Conservation (phyloP, 2,113 vertebrate species). For the Mesembrinibis cayennensis region DNA sequence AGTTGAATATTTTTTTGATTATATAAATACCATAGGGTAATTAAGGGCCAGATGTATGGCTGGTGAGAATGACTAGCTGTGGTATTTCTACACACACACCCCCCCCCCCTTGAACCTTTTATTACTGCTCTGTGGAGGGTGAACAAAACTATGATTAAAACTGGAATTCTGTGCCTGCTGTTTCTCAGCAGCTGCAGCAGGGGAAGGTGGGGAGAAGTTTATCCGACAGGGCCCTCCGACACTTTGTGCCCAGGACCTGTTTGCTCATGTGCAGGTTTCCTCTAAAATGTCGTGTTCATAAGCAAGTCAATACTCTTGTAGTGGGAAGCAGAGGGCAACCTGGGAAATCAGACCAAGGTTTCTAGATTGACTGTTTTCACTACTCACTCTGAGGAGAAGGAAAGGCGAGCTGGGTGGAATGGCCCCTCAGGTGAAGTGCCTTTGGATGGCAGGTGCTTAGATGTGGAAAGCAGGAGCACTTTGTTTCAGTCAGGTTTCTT, state of each 20-base stretch:
- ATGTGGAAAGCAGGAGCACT: not conserved
- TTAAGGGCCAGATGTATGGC: constrained; percentile 64
- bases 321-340: not conserved
- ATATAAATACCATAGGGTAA: constrained; percentile 66
- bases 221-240: accelerated
- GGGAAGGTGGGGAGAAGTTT: not conserved
- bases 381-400: not conserved
- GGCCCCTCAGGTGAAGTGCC: not conserved
- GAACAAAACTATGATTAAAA: constrained; percentile 49
- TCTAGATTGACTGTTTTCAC: not conserved
- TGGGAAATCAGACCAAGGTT: not conserved
- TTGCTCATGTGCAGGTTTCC: not conserved
- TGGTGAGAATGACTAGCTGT: constrained; percentile 12
- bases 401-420: not conserved
- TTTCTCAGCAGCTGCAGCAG: not conserved
- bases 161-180: not conserved
- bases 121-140: constrained; percentile 14
- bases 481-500: not conserved
- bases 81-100: not conserved
- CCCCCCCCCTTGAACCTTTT: constrained; percentile 9
- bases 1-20: constrained; percentile 66
- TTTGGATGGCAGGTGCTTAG: not conserved
- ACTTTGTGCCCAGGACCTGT: not conserved
- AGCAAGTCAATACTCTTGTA: accelerated
- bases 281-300: accelerated